A percentile compares a stretch with the other conserved stretches of the same genome.
phyloP scores from a whole-genome alignment of 1,140 invertebrate genomes.

The Asobara japonica region DNA sequence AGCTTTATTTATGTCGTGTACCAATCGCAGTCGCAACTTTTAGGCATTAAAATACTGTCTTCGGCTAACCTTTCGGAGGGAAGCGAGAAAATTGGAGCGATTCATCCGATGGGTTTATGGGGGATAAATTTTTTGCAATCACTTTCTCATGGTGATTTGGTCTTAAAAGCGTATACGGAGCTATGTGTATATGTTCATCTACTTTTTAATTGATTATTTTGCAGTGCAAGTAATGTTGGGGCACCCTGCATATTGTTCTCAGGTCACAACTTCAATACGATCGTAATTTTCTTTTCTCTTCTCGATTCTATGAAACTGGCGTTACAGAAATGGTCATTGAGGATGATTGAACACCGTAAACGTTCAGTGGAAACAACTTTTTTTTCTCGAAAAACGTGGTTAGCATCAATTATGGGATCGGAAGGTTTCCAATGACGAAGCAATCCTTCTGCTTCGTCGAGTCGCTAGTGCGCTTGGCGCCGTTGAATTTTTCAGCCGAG shows the following conservation, averaged over 20 bases:
- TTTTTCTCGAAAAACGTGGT: not conserved
- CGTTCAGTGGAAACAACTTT: not conserved
- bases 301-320: not conserved
- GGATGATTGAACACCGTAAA: conserved; percentile 10
- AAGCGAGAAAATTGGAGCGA: not conserved
- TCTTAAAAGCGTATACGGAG: too few relatives aligned
- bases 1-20: not conserved
- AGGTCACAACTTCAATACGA: not conserved
- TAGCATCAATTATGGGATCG: conserved; percentile 10
- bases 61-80: not conserved
- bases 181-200: too few relatives aligned
- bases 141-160: too few relatives aligned
- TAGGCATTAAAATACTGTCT: not conserved
- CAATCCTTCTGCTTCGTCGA: conserved; percentile 4
- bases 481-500: conserved; percentile 30
- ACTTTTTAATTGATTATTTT: too few relatives aligned
- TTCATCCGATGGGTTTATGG: not conserved
- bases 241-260: too few relatives aligned
- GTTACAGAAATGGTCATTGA: conserved; percentile 8
- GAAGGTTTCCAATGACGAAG: conserved; percentile 5
- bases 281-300: not conserved
- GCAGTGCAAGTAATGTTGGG: too few relatives aligned
- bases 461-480: conserved; percentile 26
- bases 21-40: not conserved
- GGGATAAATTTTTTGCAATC: too few relatives aligned